Conservation (phyloP, 2,888 invertebrate genomes). For the Oxytorus armatus region DNA sequence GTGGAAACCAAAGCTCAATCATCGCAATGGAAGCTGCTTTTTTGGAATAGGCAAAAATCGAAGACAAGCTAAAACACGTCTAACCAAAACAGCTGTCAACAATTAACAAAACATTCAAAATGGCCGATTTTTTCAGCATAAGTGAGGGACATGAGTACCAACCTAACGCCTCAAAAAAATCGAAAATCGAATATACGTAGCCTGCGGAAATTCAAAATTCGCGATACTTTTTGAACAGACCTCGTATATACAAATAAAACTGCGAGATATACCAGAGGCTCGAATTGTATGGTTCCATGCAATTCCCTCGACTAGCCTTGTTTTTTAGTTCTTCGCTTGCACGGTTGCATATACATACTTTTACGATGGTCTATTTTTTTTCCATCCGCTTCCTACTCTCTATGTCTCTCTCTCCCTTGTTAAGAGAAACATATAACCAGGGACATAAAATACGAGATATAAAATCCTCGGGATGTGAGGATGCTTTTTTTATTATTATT, state of each 20-base stretch:
- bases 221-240: no score
- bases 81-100: no score
- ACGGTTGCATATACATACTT: constrained; percentile 11
- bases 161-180: no score
- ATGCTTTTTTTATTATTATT: constrained; percentile 19
- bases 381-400: not conserved
- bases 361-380: constrained; percentile 36
- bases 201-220: no score
- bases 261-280: constrained; percentile 1
- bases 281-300: constrained; percentile 26
- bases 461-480: constrained; percentile 44
- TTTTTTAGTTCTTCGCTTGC: constrained; percentile 13
- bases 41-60: no score
- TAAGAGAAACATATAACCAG: not conserved
- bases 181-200: no score
- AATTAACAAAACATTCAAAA: no score
- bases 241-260: constrained; percentile 29
- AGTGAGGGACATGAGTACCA: no score
- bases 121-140: no score
- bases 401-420: constrained; percentile 1
- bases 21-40: no score
- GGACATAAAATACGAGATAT: constrained; percentile 42
- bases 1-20: no score
- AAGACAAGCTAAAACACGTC: no score
- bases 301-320: constrained; percentile 36